Evolutionary conservation across 2,888 invertebrate species (phyloP).

Genomic region (Tenthredo livida): DNA sequence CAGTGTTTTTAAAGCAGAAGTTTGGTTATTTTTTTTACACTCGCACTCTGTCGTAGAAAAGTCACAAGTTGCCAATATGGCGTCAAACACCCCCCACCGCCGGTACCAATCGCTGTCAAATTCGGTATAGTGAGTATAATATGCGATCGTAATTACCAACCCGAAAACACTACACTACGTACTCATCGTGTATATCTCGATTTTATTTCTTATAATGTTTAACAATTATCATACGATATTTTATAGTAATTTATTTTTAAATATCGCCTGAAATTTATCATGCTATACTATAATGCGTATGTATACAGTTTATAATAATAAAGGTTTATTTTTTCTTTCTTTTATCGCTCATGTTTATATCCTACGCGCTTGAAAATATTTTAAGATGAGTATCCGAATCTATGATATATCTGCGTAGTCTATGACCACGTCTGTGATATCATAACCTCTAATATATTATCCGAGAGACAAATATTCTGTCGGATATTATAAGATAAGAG

Average conservation of each 20-base stretch:
- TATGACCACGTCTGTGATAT: neutral
- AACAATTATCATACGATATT: neutral
- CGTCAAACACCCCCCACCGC: slow-evolving; percentile 65
- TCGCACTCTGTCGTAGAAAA: slow-evolving; percentile 70
- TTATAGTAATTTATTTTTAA: too few species aligned
- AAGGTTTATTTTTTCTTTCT: too few species aligned
- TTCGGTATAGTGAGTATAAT: too few species aligned
- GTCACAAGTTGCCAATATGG: slow-evolving; percentile 78
- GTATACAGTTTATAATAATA: too few species aligned
- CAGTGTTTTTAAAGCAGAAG: slow-evolving; percentile 62
- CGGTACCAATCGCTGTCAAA: slow-evolving; percentile 62
- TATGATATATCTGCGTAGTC: neutral
- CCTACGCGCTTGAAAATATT: too few species aligned
- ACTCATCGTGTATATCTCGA: too few species aligned
- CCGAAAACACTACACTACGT: neutral
- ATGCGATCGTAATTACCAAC: neutral
- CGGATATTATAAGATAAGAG: neutral
- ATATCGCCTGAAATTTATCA: too few species aligned
- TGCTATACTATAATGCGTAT: too few species aligned
- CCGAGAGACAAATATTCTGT: neutral
- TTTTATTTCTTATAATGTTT: neutral
- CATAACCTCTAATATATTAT: neutral
- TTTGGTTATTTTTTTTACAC: slow-evolving; percentile 69
- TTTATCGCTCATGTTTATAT: too few species aligned
- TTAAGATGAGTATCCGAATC: neutral